Evolutionary conservation across 2,888 invertebrate genomes (phyloP).

Genomic region (Orgyia antiqua): DNA sequence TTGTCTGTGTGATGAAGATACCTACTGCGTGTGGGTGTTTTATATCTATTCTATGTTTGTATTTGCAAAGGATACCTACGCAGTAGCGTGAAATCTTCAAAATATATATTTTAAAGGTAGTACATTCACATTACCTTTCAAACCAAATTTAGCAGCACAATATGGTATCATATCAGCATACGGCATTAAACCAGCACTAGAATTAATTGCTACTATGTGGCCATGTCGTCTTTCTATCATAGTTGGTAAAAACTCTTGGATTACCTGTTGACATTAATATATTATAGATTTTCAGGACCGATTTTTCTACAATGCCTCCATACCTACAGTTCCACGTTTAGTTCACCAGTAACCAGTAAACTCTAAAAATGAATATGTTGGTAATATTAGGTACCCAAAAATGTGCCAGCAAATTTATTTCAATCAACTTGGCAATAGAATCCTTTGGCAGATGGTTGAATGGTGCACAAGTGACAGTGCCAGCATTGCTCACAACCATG

Average conservation of each 20-base stretch:
- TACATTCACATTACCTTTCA: slow-evolving; percentile 57
- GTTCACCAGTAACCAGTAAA: too few relatives aligned
- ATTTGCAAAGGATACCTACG: too few relatives aligned
- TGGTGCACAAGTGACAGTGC: slow-evolving; percentile 45
- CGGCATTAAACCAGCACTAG: slow-evolving; percentile 60
- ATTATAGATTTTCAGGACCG: too few relatives aligned
- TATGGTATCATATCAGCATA: slow-evolving; percentile 62
- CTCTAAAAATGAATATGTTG: too few relatives aligned
- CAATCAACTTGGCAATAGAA: slow-evolving; percentile 43
- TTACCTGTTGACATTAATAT: slow-evolving; percentile 39
- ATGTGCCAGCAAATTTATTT: slow-evolving; percentile 61
- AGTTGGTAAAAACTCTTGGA: slow-evolving; percentile 63
- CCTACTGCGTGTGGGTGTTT: too few relatives aligned
- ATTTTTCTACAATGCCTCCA: too few relatives aligned
- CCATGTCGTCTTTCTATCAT: slow-evolving; percentile 68
- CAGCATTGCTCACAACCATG: slow-evolving; percentile 65
- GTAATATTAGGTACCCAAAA: too few relatives aligned
- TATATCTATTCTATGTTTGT: too few relatives aligned
- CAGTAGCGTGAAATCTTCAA: too few relatives aligned
- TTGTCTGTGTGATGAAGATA: too few relatives aligned
- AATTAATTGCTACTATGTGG: slow-evolving; percentile 67
- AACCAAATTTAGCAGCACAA: slow-evolving; percentile 66
- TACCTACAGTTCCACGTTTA: too few relatives aligned
- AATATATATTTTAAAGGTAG: too few relatives aligned
- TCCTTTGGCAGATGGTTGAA: slow-evolving; percentile 49